Evolutionary conservation across 1,140 invertebrate species (phyloP).

Genomic region (Drosophila kikkawai): DNA sequence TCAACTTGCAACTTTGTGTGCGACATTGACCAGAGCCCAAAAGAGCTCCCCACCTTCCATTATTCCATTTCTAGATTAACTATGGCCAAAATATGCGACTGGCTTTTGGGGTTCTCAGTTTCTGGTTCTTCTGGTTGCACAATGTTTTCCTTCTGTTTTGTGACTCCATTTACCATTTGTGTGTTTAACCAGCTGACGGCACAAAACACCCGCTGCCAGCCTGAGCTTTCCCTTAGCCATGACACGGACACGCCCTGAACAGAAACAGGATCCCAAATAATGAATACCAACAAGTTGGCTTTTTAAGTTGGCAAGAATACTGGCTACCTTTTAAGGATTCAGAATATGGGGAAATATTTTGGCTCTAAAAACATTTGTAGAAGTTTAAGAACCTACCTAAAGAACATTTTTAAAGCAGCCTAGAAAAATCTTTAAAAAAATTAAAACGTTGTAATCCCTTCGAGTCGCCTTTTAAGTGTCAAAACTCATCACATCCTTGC

Average conservation of each 20-base stretch:
- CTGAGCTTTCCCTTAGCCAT: not conserved
- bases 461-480: not conserved
- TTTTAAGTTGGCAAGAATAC: not conserved
- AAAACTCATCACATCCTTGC: not conserved
- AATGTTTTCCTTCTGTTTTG: constrained; percentile 51
- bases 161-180: constrained; percentile 54
- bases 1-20: constrained; percentile 43
- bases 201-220: constrained; percentile 16
- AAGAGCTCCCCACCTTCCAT: not conserved
- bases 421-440: too few relatives aligned
- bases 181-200: constrained; percentile 56
- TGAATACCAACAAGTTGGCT: constrained; percentile 43
- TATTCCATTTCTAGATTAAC: constrained; percentile 34
- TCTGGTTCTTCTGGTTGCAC: constrained; percentile 37
- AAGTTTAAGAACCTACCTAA: not conserved
- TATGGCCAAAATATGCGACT: constrained; percentile 52
- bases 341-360: not conserved
- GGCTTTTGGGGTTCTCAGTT: constrained; percentile 14
- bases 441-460: too few relatives aligned
- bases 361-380: not conserved
- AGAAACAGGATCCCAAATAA: constrained; percentile 46
- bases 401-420: not conserved
- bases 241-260: constrained; percentile 43
- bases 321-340: constrained; percentile 11
- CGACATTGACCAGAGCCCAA: constrained; percentile 53